These are phyloP conservation scores for human DNA, from an alignment of 2,113 vertebrate genomes.

Conservation along the genomic window DNA sequence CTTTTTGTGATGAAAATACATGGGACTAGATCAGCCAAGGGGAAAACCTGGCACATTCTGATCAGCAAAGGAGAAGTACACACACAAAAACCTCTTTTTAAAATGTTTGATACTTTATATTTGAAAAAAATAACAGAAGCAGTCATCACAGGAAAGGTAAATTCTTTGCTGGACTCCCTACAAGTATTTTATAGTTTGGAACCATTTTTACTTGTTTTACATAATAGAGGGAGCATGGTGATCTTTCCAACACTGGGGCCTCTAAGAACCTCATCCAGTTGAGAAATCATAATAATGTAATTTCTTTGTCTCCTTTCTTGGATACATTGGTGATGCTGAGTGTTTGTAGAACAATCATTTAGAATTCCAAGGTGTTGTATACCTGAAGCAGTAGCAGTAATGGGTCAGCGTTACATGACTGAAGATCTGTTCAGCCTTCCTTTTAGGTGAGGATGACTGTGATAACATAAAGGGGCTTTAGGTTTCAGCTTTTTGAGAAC, in stretches of 20 bases:
- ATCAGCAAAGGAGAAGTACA: background rate
- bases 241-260: background rate
- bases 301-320: background rate
- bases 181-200: background rate
- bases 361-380: background rate
- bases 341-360: background rate
- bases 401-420: background rate
- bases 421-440: background rate
- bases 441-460: background rate
- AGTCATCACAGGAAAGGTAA: background rate
- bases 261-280: background rate
- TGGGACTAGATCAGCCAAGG: background rate
- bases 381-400: background rate
- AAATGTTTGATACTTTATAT: background rate
- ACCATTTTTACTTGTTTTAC: slow-evolving; percentile 17
- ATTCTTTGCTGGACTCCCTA: background rate
- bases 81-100: background rate
- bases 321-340: background rate
- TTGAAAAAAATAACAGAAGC: background rate
- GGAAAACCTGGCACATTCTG: background rate
- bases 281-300: background rate
- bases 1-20: background rate
- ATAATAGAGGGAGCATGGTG: background rate
- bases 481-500: background rate
- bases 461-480: background rate